Conservation (phyloP, 2,888 invertebrate species). For the Gnatocerus cornutus region DNA sequence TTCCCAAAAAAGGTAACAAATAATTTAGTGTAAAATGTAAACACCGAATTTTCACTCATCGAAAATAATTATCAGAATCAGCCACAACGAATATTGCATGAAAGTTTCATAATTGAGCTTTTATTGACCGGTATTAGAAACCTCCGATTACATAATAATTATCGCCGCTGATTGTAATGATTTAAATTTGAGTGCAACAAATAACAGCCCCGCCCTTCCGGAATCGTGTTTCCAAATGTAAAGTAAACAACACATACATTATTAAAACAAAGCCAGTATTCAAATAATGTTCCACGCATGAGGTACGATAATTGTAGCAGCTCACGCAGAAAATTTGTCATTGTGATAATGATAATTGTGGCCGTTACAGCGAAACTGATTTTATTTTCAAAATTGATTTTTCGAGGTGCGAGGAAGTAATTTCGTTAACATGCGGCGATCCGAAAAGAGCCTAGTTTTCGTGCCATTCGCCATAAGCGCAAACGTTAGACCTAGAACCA, state of each 20-base stretch:
- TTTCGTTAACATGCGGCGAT: not conserved
- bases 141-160: too few relatives aligned
- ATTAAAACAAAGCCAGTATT: constrained; percentile 27
- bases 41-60: too few relatives aligned
- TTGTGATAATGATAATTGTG: constrained; percentile 9
- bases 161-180: too few relatives aligned
- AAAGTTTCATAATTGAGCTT: too few relatives aligned
- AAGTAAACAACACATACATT: constrained; percentile 27
- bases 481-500: constrained; percentile 14
- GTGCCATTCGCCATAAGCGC: not conserved
- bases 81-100: too few relatives aligned
- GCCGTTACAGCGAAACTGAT: not conserved
- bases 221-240: constrained; percentile 18
- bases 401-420: not conserved
- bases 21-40: too few relatives aligned
- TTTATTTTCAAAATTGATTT: constrained; percentile 1
- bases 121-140: too few relatives aligned
- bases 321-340: constrained; percentile 33
- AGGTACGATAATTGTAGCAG: constrained; percentile 17
- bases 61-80: too few relatives aligned
- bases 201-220: too few relatives aligned
- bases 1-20: too few relatives aligned
- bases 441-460: too few relatives aligned
- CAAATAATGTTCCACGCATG: constrained; percentile 37
- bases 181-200: too few relatives aligned